These are phyloP conservation scores for Mustela lutreola DNA, from an alignment of 2,113 vertebrate species.

Conservation along the genomic window DNA sequence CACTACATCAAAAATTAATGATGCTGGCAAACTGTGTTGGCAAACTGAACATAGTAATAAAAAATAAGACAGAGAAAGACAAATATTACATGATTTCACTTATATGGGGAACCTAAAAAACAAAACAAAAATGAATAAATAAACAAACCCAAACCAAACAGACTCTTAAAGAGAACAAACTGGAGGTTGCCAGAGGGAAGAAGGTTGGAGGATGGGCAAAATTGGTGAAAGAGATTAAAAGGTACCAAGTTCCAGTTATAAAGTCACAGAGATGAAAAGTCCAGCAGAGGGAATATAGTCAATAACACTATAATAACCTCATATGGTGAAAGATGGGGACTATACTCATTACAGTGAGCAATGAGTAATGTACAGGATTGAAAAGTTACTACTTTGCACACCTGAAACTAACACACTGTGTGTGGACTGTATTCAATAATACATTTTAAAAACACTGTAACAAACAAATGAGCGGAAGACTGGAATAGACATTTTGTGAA, in stretches of 20 bases:
- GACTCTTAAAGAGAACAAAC: background rate
- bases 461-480: background rate
- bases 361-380: background rate
- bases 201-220: background rate
- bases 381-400: background rate
- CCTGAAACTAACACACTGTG: background rate
- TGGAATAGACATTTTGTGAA: background rate
- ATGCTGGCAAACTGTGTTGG: too few species aligned
- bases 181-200: background rate
- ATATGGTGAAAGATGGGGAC: background rate
- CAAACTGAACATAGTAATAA: background rate
- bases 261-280: background rate
- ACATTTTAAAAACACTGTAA: background rate
- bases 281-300: background rate
- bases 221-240: background rate
- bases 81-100: background rate
- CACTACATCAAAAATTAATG: too few species aligned
- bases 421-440: background rate
- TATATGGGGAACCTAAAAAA: background rate
- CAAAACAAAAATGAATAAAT: background rate
- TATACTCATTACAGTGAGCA: background rate
- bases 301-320: background rate
- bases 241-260: background rate
- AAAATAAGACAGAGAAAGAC: background rate
- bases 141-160: background rate